These are phyloP conservation scores for Egretta garzetta DNA, from an alignment of 2,113 vertebrate species.

Conservation along the genomic window DNA sequence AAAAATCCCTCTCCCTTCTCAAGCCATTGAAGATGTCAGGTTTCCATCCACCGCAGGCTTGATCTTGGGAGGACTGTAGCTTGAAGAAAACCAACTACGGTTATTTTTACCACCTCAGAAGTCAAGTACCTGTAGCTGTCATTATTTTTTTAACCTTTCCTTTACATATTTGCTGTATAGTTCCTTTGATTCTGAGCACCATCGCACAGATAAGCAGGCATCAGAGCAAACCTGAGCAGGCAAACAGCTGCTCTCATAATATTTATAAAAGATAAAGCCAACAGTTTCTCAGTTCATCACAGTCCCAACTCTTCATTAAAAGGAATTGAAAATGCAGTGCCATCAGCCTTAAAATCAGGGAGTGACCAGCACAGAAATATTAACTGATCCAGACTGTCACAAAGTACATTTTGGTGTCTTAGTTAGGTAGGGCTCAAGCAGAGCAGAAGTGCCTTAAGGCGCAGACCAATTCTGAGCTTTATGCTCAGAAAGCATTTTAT, in stretches of 20 bases:
- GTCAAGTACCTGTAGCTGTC: not conserved
- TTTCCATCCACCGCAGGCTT: not conserved
- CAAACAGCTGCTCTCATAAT: not conserved
- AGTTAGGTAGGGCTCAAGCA: conserved; percentile 1
- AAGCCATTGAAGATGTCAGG: not conserved
- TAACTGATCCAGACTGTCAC: conserved; percentile 13
- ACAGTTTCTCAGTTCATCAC: not conserved
- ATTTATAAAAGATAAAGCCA: not conserved
- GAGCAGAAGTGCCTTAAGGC: conserved; percentile 27
- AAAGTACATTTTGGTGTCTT: conserved; percentile 29
- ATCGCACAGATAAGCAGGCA: not conserved
- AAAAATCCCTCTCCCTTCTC: not conserved
- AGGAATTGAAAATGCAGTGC: not conserved
- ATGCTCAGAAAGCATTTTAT: conserved; percentile 15
- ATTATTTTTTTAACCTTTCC: not conserved
- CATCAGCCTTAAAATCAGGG: not conserved
- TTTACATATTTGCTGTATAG: not conserved
- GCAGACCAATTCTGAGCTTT: not conserved
- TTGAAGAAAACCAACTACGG: not conserved
- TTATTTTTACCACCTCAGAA: not conserved
- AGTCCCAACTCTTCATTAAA: not conserved
- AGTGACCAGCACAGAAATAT: not conserved
- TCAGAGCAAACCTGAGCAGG: not conserved
- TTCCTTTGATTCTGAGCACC: not conserved
- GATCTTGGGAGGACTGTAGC: not conserved